Evolutionary conservation across 2,113 vertebrate species (phyloP).

Genomic region (Dunckerocampus dactyliophorus): DNA sequence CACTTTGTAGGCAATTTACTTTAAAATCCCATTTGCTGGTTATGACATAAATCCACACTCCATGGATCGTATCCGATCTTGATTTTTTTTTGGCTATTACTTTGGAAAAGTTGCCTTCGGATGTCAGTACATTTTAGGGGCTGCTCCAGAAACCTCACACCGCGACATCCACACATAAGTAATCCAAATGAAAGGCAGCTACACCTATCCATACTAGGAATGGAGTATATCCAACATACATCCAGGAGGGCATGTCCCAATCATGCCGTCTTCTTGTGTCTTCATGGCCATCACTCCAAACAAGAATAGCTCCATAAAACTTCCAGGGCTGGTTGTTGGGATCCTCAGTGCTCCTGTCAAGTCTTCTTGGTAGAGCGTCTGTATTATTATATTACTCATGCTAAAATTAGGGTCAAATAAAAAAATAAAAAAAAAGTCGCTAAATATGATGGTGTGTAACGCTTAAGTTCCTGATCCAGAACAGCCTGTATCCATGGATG

Average conservation of each 20-base stretch:
- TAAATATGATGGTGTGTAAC: constrained; percentile 12
- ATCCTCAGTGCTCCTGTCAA: constrained; percentile 34
- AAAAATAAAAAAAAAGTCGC: constrained; percentile 2
- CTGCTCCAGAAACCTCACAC: constrained; percentile 31
- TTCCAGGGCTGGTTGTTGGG: constrained; percentile 16
- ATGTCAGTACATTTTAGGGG: constrained; percentile 27
- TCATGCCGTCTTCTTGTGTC: constrained; percentile 46
- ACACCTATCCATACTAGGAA: constrained; percentile 49
- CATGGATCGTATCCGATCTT: constrained; percentile 25
- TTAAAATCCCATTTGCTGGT: constrained; percentile 42
- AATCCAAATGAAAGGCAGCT: constrained; percentile 63
- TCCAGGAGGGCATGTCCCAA: constrained; percentile 57
- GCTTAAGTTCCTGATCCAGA: constrained; percentile 54
- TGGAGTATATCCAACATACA: constrained; percentile 66
- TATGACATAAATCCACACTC: constrained; percentile 49
- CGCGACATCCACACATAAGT: constrained; percentile 66
- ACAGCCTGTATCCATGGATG: constrained; percentile 44
- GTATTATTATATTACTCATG: constrained; percentile 11
- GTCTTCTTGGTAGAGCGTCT: constrained; percentile 48
- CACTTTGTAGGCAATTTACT: background rate
- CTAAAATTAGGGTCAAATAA: constrained; percentile 21
- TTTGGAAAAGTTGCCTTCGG: constrained; percentile 33
- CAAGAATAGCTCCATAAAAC: constrained; percentile 50
- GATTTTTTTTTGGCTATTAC: constrained; percentile 19
- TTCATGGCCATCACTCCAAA: constrained; percentile 51